These are phyloP conservation scores for Notodromas monacha DNA, from an alignment of 2,888 invertebrate species.

Conservation along the genomic window DNA sequence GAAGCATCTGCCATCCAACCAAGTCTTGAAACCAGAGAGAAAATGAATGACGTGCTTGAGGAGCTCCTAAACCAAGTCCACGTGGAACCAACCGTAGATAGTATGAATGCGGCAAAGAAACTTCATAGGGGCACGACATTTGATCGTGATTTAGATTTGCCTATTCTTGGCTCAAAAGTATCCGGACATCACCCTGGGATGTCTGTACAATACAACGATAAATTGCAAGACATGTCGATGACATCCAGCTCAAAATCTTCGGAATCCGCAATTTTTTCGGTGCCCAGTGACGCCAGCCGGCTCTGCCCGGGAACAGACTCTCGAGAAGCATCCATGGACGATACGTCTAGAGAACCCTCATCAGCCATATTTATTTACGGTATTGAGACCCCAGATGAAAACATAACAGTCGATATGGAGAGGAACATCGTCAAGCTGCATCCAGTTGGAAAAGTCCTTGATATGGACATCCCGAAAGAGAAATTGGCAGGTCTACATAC, in stretches of 20 bases:
- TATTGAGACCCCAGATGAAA: too few species aligned
- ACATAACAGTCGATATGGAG: too few species aligned
- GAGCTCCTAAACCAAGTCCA: conserved; percentile 32
- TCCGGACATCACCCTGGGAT: background rate
- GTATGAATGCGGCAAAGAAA: too few species aligned
- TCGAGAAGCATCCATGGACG: conserved; percentile 9
- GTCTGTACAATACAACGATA: too few species aligned
- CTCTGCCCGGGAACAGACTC: too few species aligned
- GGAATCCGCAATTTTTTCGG: conserved; percentile 11
- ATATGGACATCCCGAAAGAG: too few species aligned
- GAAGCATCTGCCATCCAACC: conserved; percentile 20
- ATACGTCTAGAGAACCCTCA: conserved; percentile 10
- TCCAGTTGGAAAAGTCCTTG: too few species aligned
- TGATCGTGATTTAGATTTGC: background rate
- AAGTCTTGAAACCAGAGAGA: conserved; percentile 33
- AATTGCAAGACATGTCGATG: background rate
- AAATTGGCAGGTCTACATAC: too few species aligned
- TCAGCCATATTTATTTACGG: too few species aligned
- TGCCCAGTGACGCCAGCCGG: conserved; percentile 10
- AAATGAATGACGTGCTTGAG: conserved; percentile 41
- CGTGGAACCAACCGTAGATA: too few species aligned
- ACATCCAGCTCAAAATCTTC: conserved; percentile 10
- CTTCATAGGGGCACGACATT: background rate
- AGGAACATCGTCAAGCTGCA: too few species aligned
- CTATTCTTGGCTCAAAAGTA: too few species aligned